These are phyloP conservation scores for Thripadectes ignobilis DNA, from an alignment of 2,797 vertebrate genomes.

Conservation along the genomic window DNA sequence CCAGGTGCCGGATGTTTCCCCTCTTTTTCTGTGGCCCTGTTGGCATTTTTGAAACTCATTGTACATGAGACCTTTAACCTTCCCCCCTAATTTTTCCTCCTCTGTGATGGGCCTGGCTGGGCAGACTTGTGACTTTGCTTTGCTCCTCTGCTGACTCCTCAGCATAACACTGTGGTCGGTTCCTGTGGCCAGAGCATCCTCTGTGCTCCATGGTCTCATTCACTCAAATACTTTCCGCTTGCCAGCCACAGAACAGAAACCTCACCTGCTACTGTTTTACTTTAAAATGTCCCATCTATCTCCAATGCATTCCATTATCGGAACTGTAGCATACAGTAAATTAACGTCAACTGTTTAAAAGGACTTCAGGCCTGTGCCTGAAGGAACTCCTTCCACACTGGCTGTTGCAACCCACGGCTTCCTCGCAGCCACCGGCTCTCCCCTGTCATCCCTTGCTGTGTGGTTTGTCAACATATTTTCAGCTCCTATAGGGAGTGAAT, in stretches of 20 bases:
- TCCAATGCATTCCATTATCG: not conserved
- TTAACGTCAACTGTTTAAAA: not conserved
- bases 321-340: not conserved
- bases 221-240: not conserved
- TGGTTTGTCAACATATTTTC: not conserved
- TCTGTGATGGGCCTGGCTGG: not conserved
- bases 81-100: not conserved
- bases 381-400: not conserved
- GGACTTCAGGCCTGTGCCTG: not conserved
- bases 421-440: not conserved
- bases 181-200: not conserved
- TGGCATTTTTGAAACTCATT: not conserved
- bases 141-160: not conserved
- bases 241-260: not conserved
- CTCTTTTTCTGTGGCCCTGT: not conserved
- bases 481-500: not conserved
- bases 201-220: not conserved
- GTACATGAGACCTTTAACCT: not conserved
- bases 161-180: fast-evolving
- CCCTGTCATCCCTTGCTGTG: not conserved
- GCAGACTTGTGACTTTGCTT: not conserved
- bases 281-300: not conserved
- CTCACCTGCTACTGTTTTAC: not conserved
- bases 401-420: not conserved
- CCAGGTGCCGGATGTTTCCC: not conserved